These are phyloP conservation scores for Grantiella picta DNA, from an alignment of 2,113 vertebrate species.

Conservation along the genomic window DNA sequence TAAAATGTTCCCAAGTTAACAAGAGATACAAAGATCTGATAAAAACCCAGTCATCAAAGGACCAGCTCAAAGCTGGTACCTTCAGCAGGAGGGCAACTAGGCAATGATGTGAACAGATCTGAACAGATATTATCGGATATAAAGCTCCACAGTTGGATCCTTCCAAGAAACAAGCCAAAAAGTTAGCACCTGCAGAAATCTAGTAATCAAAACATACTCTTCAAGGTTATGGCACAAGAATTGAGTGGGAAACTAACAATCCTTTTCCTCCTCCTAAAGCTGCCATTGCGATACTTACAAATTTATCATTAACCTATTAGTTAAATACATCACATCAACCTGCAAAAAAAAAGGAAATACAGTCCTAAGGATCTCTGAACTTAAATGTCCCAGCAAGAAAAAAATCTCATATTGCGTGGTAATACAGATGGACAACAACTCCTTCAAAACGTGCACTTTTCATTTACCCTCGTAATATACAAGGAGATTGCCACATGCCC, in stretches of 20 bases:
- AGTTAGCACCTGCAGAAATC: too few relatives aligned
- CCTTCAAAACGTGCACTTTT: neutral
- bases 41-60: neutral
- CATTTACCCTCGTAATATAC: neutral
- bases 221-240: neutral
- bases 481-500: neutral
- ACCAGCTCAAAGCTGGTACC: neutral
- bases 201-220: neutral
- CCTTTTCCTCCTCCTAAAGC: neutral
- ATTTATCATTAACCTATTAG: too few relatives aligned
- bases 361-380: neutral
- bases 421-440: neutral
- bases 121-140: neutral
- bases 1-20: neutral
- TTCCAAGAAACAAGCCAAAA: neutral
- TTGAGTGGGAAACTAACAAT: neutral
- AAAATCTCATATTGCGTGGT: accelerated
- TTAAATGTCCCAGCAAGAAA: neutral
- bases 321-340: neutral
- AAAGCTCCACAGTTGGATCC: neutral
- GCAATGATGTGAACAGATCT: neutral
- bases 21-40: neutral
- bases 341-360: neutral
- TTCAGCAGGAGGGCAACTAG: neutral
- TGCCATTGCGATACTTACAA: neutral